Evolutionary conservation across 2,797 vertebrate species (phyloP).

Genomic region (Lepidocolaptes lacrymiger): DNA sequence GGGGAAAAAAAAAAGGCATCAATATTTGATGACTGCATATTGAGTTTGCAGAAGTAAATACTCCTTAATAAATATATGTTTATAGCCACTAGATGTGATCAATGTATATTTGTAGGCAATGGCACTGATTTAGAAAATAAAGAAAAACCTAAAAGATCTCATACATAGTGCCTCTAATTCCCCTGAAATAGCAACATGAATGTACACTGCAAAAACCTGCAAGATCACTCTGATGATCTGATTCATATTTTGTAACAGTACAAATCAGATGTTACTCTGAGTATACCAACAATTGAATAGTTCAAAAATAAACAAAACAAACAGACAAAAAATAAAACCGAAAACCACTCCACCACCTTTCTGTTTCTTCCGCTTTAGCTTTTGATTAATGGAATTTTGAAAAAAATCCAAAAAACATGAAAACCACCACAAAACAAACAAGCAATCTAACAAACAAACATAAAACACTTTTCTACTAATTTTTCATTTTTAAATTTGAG

Average conservation of each 20-base stretch:
- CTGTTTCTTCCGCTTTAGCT: neutral
- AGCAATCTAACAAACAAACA: no score
- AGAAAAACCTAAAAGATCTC: neutral
- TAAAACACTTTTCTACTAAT: rapidly evolving
- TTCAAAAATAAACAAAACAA: neutral
- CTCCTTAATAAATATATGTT: neutral
- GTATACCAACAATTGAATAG: neutral
- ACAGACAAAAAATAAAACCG: no score
- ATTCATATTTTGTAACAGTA: neutral
- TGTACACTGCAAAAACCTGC: neutral
- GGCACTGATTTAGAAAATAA: neutral
- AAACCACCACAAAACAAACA: rapidly evolving
- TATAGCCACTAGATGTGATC: neutral
- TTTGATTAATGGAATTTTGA: neutral
- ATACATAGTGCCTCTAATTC: neutral
- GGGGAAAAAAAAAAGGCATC: neutral
- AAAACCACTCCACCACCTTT: no score
- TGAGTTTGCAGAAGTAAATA: neutral
- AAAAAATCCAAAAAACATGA: rapidly evolving
- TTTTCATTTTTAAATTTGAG: neutral
- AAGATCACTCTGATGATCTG: neutral
- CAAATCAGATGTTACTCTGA: neutral
- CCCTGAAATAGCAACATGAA: neutral
- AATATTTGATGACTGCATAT: no score
- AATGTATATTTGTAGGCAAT: neutral